Evolutionary conservation across 2,113 vertebrate genomes (phyloP).

Genomic region (Terrapene triunguis): DNA sequence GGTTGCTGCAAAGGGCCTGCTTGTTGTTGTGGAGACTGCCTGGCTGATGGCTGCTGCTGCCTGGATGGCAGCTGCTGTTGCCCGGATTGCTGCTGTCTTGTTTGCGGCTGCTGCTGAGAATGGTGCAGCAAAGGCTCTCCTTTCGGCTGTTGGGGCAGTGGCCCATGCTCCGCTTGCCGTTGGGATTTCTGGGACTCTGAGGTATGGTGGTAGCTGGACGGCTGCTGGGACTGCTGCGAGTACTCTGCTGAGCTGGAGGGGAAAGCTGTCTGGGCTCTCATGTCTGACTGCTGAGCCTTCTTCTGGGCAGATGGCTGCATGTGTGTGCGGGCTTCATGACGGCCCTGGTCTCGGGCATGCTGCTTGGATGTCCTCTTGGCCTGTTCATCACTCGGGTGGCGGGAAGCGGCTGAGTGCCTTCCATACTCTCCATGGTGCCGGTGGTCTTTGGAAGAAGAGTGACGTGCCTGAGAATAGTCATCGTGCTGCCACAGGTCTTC

Average conservation of each 20-base stretch:
- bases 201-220: constrained; percentile 83
- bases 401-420: constrained; percentile 88
- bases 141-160: constrained; percentile 79
- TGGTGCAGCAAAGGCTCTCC: constrained; percentile 73
- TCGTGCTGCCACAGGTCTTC: constrained; percentile 91
- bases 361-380: constrained; percentile 89
- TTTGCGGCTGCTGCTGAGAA: constrained; percentile 74
- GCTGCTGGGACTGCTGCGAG: constrained; percentile 79
- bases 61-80: constrained; percentile 63
- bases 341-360: constrained; percentile 88
- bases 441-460: constrained; percentile 89
- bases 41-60: constrained; percentile 77
- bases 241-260: constrained; percentile 86
- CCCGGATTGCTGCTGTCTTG: constrained; percentile 71
- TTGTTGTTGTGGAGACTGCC: constrained; percentile 74
- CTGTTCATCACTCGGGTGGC: constrained; percentile 87
- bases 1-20: constrained; percentile 56
- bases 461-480: constrained; percentile 88
- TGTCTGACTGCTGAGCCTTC: constrained; percentile 84
- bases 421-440: constrained; percentile 90
- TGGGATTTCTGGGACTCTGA: constrained; percentile 87
- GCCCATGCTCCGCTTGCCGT: constrained; percentile 83
- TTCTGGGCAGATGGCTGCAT: constrained; percentile 83
- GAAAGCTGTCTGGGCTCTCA: constrained; percentile 82
- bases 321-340: constrained; percentile 85